Conservation (phyloP, 2,797 vertebrate genomes). For the Acipenser ruthenus region DNA sequence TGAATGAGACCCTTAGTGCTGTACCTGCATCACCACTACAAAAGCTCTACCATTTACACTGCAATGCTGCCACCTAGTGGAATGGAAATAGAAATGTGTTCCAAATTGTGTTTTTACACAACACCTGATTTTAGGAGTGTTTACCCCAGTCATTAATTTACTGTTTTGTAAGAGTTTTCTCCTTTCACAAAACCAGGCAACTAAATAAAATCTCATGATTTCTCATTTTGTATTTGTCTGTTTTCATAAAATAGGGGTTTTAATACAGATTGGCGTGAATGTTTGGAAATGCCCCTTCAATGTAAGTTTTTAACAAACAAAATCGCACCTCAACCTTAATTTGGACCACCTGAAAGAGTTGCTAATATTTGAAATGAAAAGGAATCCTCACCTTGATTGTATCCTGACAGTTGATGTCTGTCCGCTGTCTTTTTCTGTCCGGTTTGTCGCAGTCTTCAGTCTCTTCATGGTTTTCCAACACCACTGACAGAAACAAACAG, state of each 20-base stretch:
- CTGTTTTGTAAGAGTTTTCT: constrained; percentile 52
- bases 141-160: background rate
- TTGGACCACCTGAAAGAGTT: no score
- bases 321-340: no score
- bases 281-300: no score
- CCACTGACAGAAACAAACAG: constrained; percentile 54
- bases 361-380: no score
- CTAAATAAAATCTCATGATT: no score
- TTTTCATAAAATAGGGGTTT: no score
- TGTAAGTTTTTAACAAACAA: no score
- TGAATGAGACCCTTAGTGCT: no score
- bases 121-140: no score
- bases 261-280: no score
- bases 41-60: background rate
- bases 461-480: constrained; percentile 81
- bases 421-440: constrained; percentile 76
- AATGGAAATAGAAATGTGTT: background rate
- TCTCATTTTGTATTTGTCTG: no score
- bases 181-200: no score
- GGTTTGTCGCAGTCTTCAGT: constrained; percentile 73
- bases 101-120: background rate
- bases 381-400: constrained; percentile 27
- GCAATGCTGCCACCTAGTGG: background rate
- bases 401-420: constrained; percentile 80
- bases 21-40: background rate